Evolutionary conservation across 2,113 vertebrate species (phyloP).

Genomic region (Pelmatolapia mariae): DNA sequence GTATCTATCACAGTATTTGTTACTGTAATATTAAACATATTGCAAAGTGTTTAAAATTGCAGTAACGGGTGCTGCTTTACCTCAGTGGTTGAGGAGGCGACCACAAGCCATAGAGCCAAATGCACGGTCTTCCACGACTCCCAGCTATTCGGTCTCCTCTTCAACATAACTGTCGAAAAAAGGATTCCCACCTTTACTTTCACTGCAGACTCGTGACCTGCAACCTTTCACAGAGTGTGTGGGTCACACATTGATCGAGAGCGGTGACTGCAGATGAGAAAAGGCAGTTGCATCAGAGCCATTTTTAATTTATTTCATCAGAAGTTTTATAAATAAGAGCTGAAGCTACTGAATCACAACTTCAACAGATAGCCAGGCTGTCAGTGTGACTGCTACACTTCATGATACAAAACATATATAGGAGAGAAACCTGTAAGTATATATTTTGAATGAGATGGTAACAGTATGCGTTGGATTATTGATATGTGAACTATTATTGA

Average conservation of each 20-base stretch:
- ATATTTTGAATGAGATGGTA: not conserved
- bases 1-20: not conserved
- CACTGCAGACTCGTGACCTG: not conserved
- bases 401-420: not conserved
- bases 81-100: not conserved
- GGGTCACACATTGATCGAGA: not conserved
- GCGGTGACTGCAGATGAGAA: not conserved
- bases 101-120: not conserved
- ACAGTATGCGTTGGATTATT: not conserved
- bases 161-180: not conserved
- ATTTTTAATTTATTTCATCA: not conserved
- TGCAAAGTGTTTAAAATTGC: not conserved
- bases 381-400: not conserved
- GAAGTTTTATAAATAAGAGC: not conserved
- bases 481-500: not conserved
- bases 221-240: not conserved
- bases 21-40: not conserved
- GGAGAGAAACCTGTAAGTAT: not conserved
- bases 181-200: not conserved
- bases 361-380: rapidly evolving
- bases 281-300: not conserved
- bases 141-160: not conserved
- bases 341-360: not conserved
- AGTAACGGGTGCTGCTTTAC: not conserved
- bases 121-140: not conserved